Percentiles rank a stretch among this genome's conserved stretches.
phyloP scores from a whole-genome alignment of 2,888 invertebrate genomes.

The Malthinus flaveolus region DNA sequence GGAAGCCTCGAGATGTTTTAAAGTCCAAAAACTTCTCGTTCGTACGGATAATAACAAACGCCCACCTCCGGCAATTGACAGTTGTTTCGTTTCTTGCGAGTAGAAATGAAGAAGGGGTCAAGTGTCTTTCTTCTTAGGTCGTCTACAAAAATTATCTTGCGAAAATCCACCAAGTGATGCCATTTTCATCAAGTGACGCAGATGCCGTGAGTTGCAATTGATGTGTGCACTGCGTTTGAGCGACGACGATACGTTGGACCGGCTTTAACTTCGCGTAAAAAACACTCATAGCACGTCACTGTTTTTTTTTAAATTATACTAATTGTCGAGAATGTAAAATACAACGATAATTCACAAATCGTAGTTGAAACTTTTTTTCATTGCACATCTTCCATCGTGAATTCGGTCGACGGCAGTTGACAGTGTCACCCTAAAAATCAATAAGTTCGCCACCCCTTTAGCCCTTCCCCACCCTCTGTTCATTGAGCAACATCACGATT shows the following conservation, averaged over 20 bases:
- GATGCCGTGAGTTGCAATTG: conserved; percentile 50
- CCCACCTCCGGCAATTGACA: conserved; percentile 51
- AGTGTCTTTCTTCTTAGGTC: conserved; percentile 61
- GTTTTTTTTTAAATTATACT: neutral
- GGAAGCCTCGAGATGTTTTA: too few relatives aligned
- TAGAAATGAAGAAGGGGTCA: conserved; percentile 55
- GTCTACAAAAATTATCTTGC: conserved; percentile 58
- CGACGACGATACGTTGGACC: conserved; percentile 53
- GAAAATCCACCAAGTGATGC: conserved; percentile 56
- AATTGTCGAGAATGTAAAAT: too few relatives aligned
- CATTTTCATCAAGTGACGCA: conserved; percentile 58
- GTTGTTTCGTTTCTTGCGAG: conserved; percentile 48
- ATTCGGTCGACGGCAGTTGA: conserved; percentile 61
- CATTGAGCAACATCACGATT: conserved; percentile 53
- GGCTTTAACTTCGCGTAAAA: conserved; percentile 50
- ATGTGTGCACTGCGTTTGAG: conserved; percentile 47
- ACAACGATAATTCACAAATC: neutral
- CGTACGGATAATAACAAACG: conserved; percentile 27
- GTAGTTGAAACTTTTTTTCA: conserved; percentile 53
- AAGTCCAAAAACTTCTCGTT: conserved; percentile 1
- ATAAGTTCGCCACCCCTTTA: conserved; percentile 61
- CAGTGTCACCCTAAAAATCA: conserved; percentile 71
- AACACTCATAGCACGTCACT: conserved; percentile 42
- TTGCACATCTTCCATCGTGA: conserved; percentile 58
- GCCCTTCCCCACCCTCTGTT: conserved; percentile 54